A percentile compares a stretch with the other conserved stretches of the same genome.
Evolutionary conservation across 2,113 vertebrate genomes (phyloP).

Genomic region (Pavo muticus): DNA sequence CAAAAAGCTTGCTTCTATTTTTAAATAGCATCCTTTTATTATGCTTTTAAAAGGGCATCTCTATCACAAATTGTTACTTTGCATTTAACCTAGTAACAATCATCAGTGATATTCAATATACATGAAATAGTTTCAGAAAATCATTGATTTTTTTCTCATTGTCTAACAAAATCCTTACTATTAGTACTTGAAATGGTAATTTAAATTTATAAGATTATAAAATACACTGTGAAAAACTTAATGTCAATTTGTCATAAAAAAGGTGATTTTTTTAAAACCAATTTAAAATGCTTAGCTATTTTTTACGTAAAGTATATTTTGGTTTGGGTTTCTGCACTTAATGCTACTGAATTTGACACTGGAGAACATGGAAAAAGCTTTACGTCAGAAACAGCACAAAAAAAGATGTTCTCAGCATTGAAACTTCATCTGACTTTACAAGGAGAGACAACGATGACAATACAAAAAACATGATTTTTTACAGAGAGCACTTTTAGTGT

Average conservation of each 20-base stretch:
- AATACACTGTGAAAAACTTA: background rate
- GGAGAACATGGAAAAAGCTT: background rate
- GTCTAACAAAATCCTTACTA: background rate
- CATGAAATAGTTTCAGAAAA: conserved; percentile 16
- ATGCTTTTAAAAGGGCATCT: conserved; percentile 71
- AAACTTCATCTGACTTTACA: background rate
- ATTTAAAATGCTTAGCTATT: background rate
- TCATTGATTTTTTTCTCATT: conserved; percentile 28
- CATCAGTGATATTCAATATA: conserved; percentile 24
- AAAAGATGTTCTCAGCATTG: background rate
- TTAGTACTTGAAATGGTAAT: background rate
- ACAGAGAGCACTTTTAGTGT: background rate
- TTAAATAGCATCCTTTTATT: conserved; percentile 63
- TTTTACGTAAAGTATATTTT: background rate
- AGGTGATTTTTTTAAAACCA: background rate
- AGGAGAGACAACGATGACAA: background rate
- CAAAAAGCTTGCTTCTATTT: conserved; percentile 77
- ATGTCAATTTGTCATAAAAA: background rate
- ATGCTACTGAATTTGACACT: background rate
- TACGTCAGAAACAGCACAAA: background rate
- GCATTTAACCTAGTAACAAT: conserved; percentile 54
- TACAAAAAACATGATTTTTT: background rate
- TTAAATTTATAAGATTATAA: background rate
- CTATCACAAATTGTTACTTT: conserved; percentile 54
- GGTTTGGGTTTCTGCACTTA: background rate